Percentiles rank a stretch among this genome's conserved stretches.
Evolutionary conservation across 2,113 vertebrate genomes (phyloP).

Genomic region (Crotalus tigris): DNA sequence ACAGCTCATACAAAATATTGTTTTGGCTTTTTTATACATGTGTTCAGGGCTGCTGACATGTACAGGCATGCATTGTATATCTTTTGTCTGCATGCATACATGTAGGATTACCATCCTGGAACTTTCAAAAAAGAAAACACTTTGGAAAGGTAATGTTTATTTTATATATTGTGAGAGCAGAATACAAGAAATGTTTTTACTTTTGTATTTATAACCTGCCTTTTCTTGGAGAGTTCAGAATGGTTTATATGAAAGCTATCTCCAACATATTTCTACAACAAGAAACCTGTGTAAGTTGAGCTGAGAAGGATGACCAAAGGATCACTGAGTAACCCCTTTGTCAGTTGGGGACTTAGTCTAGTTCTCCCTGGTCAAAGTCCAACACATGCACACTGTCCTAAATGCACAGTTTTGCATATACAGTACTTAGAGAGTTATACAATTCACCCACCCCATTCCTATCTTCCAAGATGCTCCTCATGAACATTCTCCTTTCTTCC

Average conservation of each 20-base stretch:
- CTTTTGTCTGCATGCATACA: not conserved
- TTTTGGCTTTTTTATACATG: not conserved
- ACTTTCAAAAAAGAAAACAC: not conserved
- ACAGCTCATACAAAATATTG: not conserved
- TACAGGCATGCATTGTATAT: not conserved
- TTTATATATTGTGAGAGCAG: not conserved
- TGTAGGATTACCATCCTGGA: not conserved
- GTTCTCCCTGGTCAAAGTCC: not conserved
- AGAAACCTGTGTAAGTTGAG: not conserved
- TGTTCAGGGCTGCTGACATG: not conserved
- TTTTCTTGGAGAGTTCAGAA: not conserved
- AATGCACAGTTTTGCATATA: not conserved
- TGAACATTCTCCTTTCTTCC: not conserved
- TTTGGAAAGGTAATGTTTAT: not conserved
- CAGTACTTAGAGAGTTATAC: not conserved
- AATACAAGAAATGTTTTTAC: not conserved
- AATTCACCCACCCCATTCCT: not conserved
- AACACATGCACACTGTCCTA: not conserved
- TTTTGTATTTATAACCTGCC: not conserved
- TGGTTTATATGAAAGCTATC: not conserved
- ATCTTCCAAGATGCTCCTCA: not conserved
- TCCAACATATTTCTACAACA: not conserved
- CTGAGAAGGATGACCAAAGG: not conserved
- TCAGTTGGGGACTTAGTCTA: not conserved
- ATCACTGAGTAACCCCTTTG: not conserved